These are phyloP conservation scores for Dromius quadrimaculatus DNA, from an alignment of 2,888 invertebrate species.

Conservation along the genomic window DNA sequence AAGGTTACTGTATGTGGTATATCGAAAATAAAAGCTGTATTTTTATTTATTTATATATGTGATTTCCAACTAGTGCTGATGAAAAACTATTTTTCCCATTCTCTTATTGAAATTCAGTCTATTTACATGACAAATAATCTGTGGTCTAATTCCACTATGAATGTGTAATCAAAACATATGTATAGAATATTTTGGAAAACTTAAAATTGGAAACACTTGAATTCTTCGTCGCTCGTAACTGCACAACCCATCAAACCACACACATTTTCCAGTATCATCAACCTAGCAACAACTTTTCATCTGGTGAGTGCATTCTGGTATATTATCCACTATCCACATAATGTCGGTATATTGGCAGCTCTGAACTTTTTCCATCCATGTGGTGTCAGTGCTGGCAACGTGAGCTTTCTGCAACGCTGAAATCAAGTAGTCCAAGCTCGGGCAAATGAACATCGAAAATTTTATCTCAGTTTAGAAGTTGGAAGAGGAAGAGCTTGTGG, in stretches of 20 bases:
- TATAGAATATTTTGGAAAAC: no score
- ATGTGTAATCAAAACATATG: no score
- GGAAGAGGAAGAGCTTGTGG: neutral
- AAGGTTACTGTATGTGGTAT: no score
- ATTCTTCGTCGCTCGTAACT: neutral
- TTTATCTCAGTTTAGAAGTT: neutral
- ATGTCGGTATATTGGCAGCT: neutral
- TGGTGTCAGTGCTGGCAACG: neutral
- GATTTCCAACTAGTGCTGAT: no score
- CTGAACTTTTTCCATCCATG: neutral
- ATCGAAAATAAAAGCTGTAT: no score
- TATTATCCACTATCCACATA: slow-evolving; percentile 3
- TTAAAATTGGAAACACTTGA: no score
- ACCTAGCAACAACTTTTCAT: slow-evolving; percentile 8
- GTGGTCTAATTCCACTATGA: no score
- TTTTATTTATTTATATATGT: no score
- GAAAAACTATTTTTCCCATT: no score
- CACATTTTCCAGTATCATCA: neutral
- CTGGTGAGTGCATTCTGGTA: neutral
- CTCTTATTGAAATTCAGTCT: no score
- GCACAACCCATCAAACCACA: neutral
- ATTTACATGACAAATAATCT: no score
- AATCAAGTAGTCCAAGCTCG: neutral
- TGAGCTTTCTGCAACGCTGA: neutral
- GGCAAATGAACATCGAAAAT: neutral